Percentiles rank a stretch among this genome's conserved stretches.
phyloP scores from a whole-genome alignment of 2,888 invertebrate species.

The Andrena dorsata region DNA sequence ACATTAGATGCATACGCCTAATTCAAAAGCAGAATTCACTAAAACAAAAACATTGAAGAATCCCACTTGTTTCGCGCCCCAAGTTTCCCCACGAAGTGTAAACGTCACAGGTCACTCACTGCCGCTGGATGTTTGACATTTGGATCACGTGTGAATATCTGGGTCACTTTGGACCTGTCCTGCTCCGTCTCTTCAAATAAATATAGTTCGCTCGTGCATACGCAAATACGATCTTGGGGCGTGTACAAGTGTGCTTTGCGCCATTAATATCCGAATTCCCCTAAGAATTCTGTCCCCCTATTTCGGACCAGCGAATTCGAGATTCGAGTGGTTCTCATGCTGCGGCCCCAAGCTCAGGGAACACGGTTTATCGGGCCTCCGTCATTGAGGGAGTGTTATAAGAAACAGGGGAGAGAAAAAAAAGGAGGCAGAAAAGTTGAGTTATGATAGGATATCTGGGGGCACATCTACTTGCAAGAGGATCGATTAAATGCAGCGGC shows the following conservation, averaged over 20 bases:
- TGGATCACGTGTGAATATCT: slow-evolving; percentile 36
- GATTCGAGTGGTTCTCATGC: background rate
- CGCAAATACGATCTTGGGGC: background rate
- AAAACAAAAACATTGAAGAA: too few species aligned
- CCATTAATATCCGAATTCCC: slow-evolving; percentile 34
- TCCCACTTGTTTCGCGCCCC: background rate
- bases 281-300: slow-evolving; percentile 15
- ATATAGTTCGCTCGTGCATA: background rate
- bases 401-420: background rate
- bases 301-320: slow-evolving; percentile 30
- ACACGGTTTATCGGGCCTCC: background rate
- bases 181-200: background rate
- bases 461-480: background rate
- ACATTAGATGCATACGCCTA: too few species aligned
- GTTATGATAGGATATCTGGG: background rate
- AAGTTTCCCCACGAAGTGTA: slow-evolving; percentile 15
- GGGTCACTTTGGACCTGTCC: background rate
- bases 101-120: background rate
- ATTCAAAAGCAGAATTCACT: too few species aligned
- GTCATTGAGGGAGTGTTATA: background rate
- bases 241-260: background rate
- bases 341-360: too few species aligned
- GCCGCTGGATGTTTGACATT: slow-evolving; percentile 5
- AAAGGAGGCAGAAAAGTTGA: background rate
- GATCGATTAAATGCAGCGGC: background rate